Evolutionary conservation across 1,140 invertebrate species (phyloP).

Genomic region (Saccostrea echinata): DNA sequence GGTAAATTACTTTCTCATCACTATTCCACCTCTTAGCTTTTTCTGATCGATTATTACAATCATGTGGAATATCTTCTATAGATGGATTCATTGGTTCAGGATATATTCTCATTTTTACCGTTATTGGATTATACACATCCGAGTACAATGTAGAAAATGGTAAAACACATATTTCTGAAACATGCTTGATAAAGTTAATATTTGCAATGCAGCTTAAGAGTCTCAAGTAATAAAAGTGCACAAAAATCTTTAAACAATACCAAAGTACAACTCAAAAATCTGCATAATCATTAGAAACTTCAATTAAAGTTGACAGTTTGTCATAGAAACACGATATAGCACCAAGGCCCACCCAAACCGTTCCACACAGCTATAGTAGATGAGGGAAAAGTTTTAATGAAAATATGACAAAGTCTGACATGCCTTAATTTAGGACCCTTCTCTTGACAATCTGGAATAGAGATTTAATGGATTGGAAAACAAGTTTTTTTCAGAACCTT

Average conservation of each 20-base stretch:
- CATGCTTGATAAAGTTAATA: no score
- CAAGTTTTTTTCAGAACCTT: slow-evolving; percentile 11
- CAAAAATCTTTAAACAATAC: neutral
- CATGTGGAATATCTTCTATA: no score
- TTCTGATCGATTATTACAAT: no score
- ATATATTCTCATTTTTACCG: no score
- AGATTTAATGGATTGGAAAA: slow-evolving; percentile 28
- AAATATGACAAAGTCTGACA: slow-evolving; percentile 32
- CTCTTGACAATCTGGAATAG: neutral
- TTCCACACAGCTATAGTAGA: neutral
- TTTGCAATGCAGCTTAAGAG: no score
- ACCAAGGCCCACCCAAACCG: neutral
- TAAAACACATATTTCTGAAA: no score
- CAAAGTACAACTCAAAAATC: neutral
- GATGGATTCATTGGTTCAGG: no score
- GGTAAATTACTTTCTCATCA: no score
- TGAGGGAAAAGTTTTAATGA: neutral
- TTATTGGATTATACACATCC: no score
- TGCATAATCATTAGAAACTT: slow-evolving; percentile 9
- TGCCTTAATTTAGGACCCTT: slow-evolving; percentile 13
- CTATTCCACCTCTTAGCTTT: no score
- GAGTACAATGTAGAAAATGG: no score
- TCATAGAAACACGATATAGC: slow-evolving; percentile 27
- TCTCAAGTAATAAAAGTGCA: neutral
- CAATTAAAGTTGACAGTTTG: slow-evolving; percentile 37